Evolutionary conservation across 2,888 invertebrate genomes (phyloP).

Genomic region (Linnaemya tessellans): DNA sequence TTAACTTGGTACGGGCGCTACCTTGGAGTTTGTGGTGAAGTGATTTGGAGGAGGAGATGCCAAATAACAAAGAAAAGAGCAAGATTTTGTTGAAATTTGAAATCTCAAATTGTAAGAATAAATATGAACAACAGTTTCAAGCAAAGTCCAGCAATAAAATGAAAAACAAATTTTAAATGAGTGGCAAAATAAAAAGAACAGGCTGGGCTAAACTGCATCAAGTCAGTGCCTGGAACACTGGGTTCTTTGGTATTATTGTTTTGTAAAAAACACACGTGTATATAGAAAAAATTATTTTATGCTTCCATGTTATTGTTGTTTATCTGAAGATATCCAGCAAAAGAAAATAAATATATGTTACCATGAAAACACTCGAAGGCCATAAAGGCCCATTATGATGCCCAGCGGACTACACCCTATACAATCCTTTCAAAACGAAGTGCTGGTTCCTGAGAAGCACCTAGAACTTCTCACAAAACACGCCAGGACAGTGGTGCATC

Average conservation of each 20-base stretch:
- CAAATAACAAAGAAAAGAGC: constrained; percentile 30
- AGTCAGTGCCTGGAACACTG: constrained; percentile 19
- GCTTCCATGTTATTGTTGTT: no score
- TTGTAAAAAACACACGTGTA: neutral
- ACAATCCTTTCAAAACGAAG: no score
- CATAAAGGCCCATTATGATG: no score
- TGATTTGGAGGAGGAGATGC: constrained; percentile 34
- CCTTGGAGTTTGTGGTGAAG: constrained; percentile 1
- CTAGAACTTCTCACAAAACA: no score
- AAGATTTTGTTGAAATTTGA: constrained; percentile 45
- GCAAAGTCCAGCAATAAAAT: constrained; percentile 24
- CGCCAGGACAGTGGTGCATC: no score
- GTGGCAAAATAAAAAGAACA: neutral
- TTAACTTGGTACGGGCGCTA: constrained; percentile 25
- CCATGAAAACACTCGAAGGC: no score
- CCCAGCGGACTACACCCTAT: no score
- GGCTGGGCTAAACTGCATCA: neutral
- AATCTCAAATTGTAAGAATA: constrained; percentile 38
- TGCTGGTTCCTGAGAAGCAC: no score
- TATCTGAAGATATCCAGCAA: no score
- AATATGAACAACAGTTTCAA: constrained; percentile 12
- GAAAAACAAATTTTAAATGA: constrained; percentile 13
- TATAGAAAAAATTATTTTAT: no score
- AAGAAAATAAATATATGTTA: no score
- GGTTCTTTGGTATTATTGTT: neutral